Conservation (phyloP, 1,140 invertebrate genomes). For the Drosophila melanogaster region DNA sequence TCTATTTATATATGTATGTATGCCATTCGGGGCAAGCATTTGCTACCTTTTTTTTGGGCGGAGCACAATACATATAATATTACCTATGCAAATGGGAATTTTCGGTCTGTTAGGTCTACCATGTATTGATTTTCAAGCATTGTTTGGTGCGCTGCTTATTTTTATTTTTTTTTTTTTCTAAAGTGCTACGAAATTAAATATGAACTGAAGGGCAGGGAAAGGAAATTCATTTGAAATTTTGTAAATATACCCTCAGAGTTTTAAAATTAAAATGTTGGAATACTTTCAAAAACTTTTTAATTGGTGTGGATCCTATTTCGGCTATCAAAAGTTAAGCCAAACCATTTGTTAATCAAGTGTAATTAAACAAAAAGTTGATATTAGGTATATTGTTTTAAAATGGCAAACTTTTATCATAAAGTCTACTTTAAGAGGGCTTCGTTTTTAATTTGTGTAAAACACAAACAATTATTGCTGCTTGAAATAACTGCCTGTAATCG, state of each 20-base stretch:
- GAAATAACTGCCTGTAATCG: constrained; percentile 35
- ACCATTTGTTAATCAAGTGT: too few relatives aligned
- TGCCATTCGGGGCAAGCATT: constrained; percentile 38
- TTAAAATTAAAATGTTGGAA: background rate
- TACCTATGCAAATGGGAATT: constrained; percentile 55
- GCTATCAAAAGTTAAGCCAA: too few relatives aligned
- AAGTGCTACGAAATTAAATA: background rate
- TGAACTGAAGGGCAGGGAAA: too few relatives aligned
- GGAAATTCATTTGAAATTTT: background rate
- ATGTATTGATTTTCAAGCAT: constrained; percentile 38
- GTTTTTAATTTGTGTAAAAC: background rate
- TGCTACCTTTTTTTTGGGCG: constrained; percentile 44
- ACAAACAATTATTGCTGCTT: constrained; percentile 7
- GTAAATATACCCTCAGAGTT: background rate
- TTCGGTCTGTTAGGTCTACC: constrained; percentile 7
- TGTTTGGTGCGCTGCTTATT: background rate
- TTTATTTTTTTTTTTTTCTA: constrained; percentile 4
- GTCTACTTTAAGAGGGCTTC: background rate
- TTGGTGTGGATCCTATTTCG: too few relatives aligned
- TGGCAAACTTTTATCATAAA: background rate
- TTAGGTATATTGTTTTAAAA: background rate
- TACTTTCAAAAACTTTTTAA: too few relatives aligned
- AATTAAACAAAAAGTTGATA: too few relatives aligned
- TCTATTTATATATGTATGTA: constrained; percentile 60
- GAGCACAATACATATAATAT: constrained; percentile 38